Conservation (phyloP, 1,140 invertebrate genomes). For the Eurytemora carolleeae region DNA sequence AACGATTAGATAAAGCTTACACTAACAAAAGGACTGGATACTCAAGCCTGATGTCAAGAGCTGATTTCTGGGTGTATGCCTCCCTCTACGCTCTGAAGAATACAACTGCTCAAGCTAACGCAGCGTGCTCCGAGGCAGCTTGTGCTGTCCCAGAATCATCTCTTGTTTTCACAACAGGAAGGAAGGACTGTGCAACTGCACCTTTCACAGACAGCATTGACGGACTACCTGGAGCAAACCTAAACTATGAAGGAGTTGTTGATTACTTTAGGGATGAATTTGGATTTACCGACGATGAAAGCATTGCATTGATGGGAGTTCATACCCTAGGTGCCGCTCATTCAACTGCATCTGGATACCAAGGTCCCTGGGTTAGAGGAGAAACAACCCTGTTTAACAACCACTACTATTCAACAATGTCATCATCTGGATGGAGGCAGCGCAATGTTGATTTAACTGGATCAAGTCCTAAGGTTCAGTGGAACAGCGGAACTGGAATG, state of each 20-base stretch:
- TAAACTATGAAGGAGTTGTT: not conserved
- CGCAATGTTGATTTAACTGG: too few species aligned
- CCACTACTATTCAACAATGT: not conserved
- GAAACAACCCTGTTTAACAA: not conserved
- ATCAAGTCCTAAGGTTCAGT: too few species aligned
- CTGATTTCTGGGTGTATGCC: constrained; percentile 3
- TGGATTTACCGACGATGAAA: not conserved
- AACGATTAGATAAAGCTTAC: not conserved
- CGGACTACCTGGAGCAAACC: not conserved
- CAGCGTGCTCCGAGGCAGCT: not conserved
- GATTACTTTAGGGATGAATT: not conserved
- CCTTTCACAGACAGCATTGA: not conserved
- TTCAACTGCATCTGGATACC: not conserved
- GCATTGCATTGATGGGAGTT: not conserved
- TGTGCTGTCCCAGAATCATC: not conserved
- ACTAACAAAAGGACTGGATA: not conserved
- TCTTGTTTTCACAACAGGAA: not conserved
- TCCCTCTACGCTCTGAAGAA: not conserved
- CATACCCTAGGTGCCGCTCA: not conserved
- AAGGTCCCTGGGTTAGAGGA: not conserved
- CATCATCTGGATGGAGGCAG: too few species aligned
- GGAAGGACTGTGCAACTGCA: not conserved
- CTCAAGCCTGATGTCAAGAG: not conserved
- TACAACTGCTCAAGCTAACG: not conserved
- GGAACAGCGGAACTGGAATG: too few species aligned